Evolutionary conservation across 2,888 invertebrate genomes (phyloP).

Genomic region (Philaethria dido): DNA sequence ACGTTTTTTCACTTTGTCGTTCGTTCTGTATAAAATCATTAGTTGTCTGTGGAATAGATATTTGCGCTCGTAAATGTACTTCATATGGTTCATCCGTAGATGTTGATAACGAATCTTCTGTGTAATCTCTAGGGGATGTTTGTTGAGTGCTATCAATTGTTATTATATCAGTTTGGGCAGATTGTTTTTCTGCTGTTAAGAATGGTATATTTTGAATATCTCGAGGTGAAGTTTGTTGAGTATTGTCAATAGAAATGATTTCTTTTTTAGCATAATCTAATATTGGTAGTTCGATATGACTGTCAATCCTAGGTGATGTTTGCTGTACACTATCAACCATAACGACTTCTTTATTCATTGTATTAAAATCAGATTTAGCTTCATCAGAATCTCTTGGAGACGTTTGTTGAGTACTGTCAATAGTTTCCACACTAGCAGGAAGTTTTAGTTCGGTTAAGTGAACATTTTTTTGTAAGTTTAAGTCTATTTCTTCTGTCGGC

Average conservation of each 20-base stretch:
- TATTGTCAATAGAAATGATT: slow-evolving; percentile 55
- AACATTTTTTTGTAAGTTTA: slow-evolving; percentile 32
- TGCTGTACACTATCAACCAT: slow-evolving; percentile 67
- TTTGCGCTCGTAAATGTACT: slow-evolving; percentile 84
- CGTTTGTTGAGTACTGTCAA: slow-evolving; percentile 53
- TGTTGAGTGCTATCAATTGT: slow-evolving; percentile 61
- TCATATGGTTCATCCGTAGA: slow-evolving; percentile 84
- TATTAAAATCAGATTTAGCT: slow-evolving; percentile 40
- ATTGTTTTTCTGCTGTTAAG: slow-evolving; percentile 17
- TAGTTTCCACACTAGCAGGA: slow-evolving; percentile 39
- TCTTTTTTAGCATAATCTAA: slow-evolving; percentile 54
- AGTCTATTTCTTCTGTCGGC: slow-evolving; percentile 49
- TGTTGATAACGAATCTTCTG: slow-evolving; percentile 78
- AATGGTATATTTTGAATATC: slow-evolving; percentile 33
- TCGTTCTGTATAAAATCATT: slow-evolving; percentile 72
- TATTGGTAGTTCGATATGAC: slow-evolving; percentile 37
- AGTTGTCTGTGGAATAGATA: slow-evolving; percentile 79
- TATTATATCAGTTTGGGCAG: slow-evolving; percentile 34
- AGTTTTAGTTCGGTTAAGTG: slow-evolving; percentile 14
- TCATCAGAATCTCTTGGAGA: slow-evolving; percentile 49
- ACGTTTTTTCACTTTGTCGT: slow-evolving; percentile 60
- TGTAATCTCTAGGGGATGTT: slow-evolving; percentile 84
- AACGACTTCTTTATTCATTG: slow-evolving; percentile 44
- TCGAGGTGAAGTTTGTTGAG: slow-evolving; percentile 61
- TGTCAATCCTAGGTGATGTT: slow-evolving; percentile 82